Base-by-base conservation (phyloP, 2,113 vertebrate genomes). In the Acrocephalus kingi region DNA sequence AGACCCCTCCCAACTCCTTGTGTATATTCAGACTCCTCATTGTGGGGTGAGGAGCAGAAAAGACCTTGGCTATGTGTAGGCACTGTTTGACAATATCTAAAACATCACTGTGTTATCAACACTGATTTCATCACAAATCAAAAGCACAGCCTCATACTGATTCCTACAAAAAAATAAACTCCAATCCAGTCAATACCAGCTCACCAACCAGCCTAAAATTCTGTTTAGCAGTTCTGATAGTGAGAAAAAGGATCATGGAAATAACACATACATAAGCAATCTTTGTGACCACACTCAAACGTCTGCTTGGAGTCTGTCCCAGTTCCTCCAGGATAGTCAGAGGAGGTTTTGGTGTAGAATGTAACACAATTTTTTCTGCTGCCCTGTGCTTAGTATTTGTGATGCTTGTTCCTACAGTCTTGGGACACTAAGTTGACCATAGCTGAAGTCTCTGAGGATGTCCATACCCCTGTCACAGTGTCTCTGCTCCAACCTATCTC, bases 401-500 rank as follows among this genome's bases (percentile, higher is more conserved):
- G 33, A 18, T 46, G 9, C 18, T 33, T 25, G 1, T 25, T 83
- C 14, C 35, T 77, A 14, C 18, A 31, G 17, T 6, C 24, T 24
- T 43, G 24, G 24, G 15, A 78, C 5, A 35, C 54, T 54, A 45
- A 43, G 24, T 11, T 64, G 15, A 25, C 28, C 4, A 24, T 4
- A 5, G 10, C 64, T 20, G 1, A 52, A n/a, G 9, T 58, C 17
- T 62, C 33, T 63, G 31, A 51, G 12, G 37, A 33, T 27, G 14
- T n/a, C 20, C 9, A 3, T 10, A 45, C 5, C 1, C 13, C 13
- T 55, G 6, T 35, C 12, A 13, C 1, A 7, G 16, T 1, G 1
- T 21, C 13, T 39, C 25, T 61, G 18, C 13, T 9, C 8, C 16
- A 51, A 3, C 8, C 11, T 3, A 3, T 13, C 43, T 81, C 15